Conservation (phyloP, 1,140 invertebrate species). For the Platyscapa corneri region DNA sequence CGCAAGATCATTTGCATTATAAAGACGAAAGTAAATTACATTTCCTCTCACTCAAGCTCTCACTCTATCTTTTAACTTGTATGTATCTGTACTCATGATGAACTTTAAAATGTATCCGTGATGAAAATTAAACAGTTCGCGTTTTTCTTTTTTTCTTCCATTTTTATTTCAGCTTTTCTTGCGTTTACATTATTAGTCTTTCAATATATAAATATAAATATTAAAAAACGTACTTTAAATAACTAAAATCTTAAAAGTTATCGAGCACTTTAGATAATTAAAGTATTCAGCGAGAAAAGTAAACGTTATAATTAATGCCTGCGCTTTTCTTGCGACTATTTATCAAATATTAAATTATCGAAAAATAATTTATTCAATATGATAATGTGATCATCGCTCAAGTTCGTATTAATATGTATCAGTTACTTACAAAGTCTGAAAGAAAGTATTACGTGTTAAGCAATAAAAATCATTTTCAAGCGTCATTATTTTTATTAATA, state of each 20-base stretch:
- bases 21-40: conserved; percentile 32
- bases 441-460: neutral
- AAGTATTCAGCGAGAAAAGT: neutral
- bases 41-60: neutral
- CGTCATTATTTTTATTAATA: neutral
- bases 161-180: neutral
- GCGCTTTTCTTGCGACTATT: too few species aligned
- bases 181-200: neutral
- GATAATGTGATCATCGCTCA: neutral
- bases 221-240: neutral
- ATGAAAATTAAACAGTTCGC: conserved; percentile 44
- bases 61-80: neutral
- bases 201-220: neutral
- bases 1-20: conserved; percentile 38
- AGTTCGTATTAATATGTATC: neutral
- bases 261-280: neutral
- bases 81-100: conserved; percentile 1
- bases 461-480: conserved; percentile 1
- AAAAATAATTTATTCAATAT: conserved; percentile 19
- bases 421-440: neutral
- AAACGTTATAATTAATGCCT: neutral
- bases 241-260: neutral
- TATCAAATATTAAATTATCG: neutral
- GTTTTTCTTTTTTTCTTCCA: neutral
- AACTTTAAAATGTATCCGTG: conserved; percentile 14